A percentile compares a stretch with the other conserved stretches of the same genome.
phyloP scores from a whole-genome alignment of 1,140 invertebrate genomes.

The Zaprionus ornatus region DNA sequence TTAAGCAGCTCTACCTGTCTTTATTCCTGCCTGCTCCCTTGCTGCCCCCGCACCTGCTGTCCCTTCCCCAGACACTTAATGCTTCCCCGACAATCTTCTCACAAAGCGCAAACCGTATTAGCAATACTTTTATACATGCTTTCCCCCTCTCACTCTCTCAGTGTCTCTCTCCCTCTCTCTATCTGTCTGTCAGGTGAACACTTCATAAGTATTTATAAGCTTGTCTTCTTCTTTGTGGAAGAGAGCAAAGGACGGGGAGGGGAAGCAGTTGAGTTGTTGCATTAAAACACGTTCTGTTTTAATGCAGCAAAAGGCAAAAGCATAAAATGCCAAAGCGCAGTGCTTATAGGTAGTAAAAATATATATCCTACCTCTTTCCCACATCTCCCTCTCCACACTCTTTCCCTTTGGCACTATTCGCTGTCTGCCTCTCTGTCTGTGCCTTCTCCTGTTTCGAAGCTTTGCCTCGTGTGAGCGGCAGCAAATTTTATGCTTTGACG shows the following conservation, averaged over 20 bases:
- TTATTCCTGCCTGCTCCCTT: neutral
- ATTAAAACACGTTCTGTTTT: constrained; percentile 52
- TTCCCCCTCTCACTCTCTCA: neutral
- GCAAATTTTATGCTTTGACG: constrained; percentile 67
- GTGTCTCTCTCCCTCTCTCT: constrained; percentile 1
- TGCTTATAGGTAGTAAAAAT: constrained; percentile 56
- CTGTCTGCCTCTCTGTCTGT: neutral
- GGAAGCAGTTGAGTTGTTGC: constrained; percentile 15
- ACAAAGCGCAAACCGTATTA: constrained; percentile 44
- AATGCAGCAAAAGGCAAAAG: constrained; percentile 53
- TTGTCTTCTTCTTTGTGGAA: constrained; percentile 29
- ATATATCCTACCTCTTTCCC: constrained; percentile 12
- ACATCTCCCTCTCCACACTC: neutral
- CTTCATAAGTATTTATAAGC: constrained; percentile 57
- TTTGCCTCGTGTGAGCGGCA: constrained; percentile 31
- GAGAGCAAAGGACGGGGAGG: neutral
- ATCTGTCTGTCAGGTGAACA: constrained; percentile 26
- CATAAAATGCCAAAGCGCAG: constrained; percentile 52
- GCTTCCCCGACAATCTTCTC: constrained; percentile 26
- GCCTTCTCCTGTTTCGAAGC: neutral
- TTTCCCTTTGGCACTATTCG: neutral
- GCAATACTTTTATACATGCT: constrained; percentile 45
- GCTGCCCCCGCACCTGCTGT: neutral
- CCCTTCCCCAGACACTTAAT: constrained; percentile 12
- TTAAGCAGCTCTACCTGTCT: constrained; percentile 20